phyloP scores from a whole-genome alignment of 2,113 vertebrate species.

The Anarhynchus alexandrinus region DNA sequence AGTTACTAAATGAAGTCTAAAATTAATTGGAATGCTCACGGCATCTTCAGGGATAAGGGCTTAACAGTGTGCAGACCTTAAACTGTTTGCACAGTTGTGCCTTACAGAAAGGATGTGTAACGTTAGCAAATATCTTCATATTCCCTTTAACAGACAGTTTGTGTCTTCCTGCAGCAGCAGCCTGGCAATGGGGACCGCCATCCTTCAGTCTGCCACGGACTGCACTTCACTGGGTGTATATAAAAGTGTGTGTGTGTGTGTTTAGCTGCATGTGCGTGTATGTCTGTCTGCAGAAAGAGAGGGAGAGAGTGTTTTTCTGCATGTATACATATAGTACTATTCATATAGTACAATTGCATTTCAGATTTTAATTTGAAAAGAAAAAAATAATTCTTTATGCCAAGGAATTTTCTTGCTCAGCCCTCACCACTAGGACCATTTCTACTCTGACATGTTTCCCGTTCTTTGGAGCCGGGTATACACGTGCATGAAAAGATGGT shows the following conservation, averaged over 20 bases:
- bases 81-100: constrained; percentile 48
- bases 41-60: constrained; percentile 32
- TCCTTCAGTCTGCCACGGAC: neutral
- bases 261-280: neutral
- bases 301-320: neutral
- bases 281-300: fast-evolving
- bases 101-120: constrained; percentile 8
- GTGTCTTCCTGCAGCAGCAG: neutral
- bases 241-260: neutral
- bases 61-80: constrained; percentile 32
- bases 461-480: neutral
- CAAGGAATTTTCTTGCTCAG: neutral
- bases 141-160: neutral
- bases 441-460: neutral
- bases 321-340: neutral
- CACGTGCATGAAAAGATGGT: neutral
- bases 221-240: neutral
- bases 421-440: neutral
- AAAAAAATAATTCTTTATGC: neutral
- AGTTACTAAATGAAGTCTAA: constrained; percentile 42
- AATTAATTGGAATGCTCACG: constrained; percentile 47
- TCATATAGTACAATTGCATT: neutral
- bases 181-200: neutral
- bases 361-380: neutral
- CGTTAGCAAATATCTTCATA: neutral